phyloP scores from a whole-genome alignment of 2,888 invertebrate species.

The Cylindroiulus punctatus region DNA sequence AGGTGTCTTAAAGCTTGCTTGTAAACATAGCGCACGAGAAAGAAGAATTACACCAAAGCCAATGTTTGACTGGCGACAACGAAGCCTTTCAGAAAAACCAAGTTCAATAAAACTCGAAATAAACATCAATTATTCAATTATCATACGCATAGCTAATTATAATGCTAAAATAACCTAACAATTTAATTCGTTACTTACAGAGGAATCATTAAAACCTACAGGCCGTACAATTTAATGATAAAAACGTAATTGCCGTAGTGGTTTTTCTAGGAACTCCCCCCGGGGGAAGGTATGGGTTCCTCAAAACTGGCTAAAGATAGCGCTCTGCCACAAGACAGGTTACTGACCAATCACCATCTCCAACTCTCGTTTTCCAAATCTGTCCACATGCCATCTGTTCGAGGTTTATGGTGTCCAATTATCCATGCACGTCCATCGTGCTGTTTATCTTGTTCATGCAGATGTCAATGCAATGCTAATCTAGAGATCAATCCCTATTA shows the following conservation, averaged over 20 bases:
- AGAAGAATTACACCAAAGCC: no score
- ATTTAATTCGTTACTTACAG: no score
- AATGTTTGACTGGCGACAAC: no score
- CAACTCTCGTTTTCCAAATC: neutral
- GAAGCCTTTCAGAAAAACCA: neutral
- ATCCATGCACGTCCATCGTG: no score
- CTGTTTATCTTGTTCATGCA: neutral
- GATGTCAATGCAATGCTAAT: neutral
- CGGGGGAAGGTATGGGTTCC: neutral
- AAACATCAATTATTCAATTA: neutral
- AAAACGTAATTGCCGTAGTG: neutral
- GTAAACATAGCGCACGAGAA: no score
- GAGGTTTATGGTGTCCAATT: neutral
- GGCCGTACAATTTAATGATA: neutral
- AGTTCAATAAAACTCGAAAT: neutral
- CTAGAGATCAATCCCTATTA: neutral
- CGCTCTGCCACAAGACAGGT: neutral
- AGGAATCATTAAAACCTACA: neutral
- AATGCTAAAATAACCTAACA: neutral
- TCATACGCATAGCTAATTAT: neutral
- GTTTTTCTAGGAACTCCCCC: neutral
- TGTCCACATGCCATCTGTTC: slow-evolving; percentile 9
- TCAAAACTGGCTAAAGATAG: slow-evolving; percentile 2
- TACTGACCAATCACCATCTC: neutral
- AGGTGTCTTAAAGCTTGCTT: no score